phyloP scores from a whole-genome alignment of 2,113 vertebrate species.

The Rhabdornis inornatus region DNA sequence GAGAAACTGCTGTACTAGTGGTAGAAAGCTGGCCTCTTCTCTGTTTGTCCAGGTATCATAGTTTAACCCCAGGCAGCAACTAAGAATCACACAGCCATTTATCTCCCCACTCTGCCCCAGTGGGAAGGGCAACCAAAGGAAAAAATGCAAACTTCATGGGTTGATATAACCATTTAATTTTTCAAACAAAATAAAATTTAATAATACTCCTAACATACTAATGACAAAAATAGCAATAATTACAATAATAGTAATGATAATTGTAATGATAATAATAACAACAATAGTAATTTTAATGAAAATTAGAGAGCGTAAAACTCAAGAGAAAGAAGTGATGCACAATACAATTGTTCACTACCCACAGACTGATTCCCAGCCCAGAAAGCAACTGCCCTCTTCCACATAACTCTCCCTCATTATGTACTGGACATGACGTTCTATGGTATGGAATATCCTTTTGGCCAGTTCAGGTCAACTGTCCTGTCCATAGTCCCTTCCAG shows the following conservation, averaged over 20 bases:
- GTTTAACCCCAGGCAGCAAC: neutral
- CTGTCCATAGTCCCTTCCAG: neutral
- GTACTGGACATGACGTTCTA: neutral
- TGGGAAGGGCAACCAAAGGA: neutral
- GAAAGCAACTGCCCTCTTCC: neutral
- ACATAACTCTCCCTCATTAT: neutral
- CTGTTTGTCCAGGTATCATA: neutral
- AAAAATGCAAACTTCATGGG: neutral
- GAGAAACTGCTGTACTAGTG: neutral
- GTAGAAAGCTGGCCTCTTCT: neutral
- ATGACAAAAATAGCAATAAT: neutral
- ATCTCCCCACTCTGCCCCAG: neutral
- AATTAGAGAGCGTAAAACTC: neutral
- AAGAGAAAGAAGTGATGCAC: neutral
- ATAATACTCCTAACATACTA: neutral
- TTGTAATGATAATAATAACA: neutral
- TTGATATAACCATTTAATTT: neutral
- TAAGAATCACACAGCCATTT: neutral
- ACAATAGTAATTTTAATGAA: neutral
- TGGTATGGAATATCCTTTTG: neutral
- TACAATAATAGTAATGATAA: neutral
- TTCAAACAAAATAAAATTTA: neutral
- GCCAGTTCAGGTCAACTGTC: neutral
- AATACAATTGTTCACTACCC: neutral
- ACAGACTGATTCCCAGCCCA: neutral